phyloP scores from a whole-genome alignment of 2,797 vertebrate genomes.

The Nothura maculosa region DNA sequence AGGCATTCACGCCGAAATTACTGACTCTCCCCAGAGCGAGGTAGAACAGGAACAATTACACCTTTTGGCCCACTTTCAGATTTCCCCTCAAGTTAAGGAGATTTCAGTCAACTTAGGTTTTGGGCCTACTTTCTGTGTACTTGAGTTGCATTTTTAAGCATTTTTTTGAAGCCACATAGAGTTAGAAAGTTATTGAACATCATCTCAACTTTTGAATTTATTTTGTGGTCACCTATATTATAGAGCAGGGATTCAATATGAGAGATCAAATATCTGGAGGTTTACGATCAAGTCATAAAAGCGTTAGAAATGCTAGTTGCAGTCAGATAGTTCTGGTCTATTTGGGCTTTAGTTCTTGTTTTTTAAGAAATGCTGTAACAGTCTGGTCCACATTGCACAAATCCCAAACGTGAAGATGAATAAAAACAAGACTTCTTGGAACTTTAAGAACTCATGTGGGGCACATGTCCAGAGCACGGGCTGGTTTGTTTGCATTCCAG shows the following conservation, averaged over 20 bases:
- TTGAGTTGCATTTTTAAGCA: neutral
- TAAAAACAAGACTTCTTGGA: slow-evolving; percentile 69
- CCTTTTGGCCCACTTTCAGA: neutral
- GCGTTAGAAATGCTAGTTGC: neutral
- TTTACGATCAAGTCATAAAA: neutral
- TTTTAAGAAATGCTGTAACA: slow-evolving; percentile 57
- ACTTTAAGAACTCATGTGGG: slow-evolving; percentile 51
- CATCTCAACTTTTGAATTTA: slow-evolving; percentile 57
- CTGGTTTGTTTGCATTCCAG: slow-evolving; percentile 71
- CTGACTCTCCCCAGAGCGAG: accelerated
- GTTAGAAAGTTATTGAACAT: slow-evolving; percentile 61
- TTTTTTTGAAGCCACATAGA: slow-evolving; percentile 34
- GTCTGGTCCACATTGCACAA: slow-evolving; percentile 59
- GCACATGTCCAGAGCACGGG: slow-evolving; percentile 51
- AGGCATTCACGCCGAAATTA: accelerated
- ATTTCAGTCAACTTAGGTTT: neutral
- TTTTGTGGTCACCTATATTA: slow-evolving; percentile 48
- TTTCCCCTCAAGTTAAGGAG: slow-evolving; percentile 1
- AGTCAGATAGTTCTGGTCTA: slow-evolving; percentile 29
- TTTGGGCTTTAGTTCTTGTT: slow-evolving; percentile 62
- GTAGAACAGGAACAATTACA: neutral
- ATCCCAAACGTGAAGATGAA: slow-evolving; percentile 63
- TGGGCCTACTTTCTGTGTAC: neutral
- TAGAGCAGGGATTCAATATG: slow-evolving; percentile 41
- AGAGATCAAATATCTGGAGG: slow-evolving; percentile 35